Percentiles rank a stretch among this genome's conserved stretches.
Conservation (phyloP, 37 sponge, comb jelly and placozoan genomes). For the Beroe ovata region DNA sequence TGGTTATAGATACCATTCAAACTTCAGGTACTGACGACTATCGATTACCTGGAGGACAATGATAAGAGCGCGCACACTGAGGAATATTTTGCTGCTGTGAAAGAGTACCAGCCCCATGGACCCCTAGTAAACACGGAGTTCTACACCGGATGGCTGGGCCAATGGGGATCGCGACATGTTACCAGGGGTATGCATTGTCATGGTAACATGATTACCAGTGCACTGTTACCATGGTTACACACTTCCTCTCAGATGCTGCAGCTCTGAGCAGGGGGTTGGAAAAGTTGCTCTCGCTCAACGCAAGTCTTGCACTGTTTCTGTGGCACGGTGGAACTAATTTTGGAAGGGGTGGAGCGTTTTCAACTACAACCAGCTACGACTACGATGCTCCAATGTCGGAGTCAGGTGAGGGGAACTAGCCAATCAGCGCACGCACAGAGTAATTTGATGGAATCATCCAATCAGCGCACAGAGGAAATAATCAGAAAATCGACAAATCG, state of each 20-base stretch:
- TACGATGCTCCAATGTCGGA: slow-evolving; percentile 70
- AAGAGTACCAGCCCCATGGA: slow-evolving; percentile 8
- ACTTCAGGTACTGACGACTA: slow-evolving; percentile 78
- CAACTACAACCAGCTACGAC: slow-evolving; percentile 79
- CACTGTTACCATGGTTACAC: background rate
- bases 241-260: background rate
- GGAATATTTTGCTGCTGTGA: background rate
- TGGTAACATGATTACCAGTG: background rate
- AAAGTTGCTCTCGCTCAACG: slow-evolving; percentile 13
- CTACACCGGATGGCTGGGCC: slow-evolving; percentile 94
- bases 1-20: no score
- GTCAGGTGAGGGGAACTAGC: slow-evolving; percentile 37
- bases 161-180: slow-evolving; percentile 73
- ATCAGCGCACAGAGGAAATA: no score
- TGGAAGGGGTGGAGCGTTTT: slow-evolving; percentile 80
- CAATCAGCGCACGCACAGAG: no score
- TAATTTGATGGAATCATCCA: no score
- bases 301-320: slow-evolving; percentile 15
- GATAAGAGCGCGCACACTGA: slow-evolving; percentile 61
- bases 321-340: slow-evolving; percentile 90
- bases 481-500: no score
- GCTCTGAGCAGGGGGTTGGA: background rate
- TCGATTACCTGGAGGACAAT: slow-evolving; percentile 77
- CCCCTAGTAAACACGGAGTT: slow-evolving; percentile 87
- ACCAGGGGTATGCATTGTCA: background rate